Evolutionary conservation across 2,113 vertebrate genomes (phyloP).

Genomic region (Macaca nemestrina): DNA sequence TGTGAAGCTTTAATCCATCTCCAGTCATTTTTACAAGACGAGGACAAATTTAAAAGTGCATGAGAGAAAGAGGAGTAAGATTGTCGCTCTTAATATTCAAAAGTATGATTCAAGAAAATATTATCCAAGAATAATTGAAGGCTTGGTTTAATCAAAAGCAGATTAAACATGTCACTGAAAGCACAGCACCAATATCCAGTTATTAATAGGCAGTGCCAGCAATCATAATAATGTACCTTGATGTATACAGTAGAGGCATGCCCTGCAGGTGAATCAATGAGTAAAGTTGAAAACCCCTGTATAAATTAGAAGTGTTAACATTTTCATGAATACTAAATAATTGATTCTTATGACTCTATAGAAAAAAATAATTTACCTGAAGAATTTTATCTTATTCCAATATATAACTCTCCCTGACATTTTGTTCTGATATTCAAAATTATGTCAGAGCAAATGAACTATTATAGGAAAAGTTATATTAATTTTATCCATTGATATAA

Average conservation of each 20-base stretch:
- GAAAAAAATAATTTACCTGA: conserved; percentile 64
- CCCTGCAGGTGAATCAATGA: conserved; percentile 39
- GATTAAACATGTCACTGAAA: conserved; percentile 64
- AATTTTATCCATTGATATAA: conserved; percentile 63
- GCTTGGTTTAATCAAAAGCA: conserved; percentile 72
- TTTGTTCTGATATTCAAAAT: conserved; percentile 57
- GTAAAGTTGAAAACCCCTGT: conserved; percentile 44
- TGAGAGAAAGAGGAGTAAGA: not conserved
- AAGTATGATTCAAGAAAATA: conserved; percentile 55
- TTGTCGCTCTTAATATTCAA: conserved; percentile 36
- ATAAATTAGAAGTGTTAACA: conserved; percentile 65
- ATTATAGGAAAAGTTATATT: conserved; percentile 54
- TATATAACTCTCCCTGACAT: conserved; percentile 51
- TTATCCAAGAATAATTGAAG: conserved; percentile 60
- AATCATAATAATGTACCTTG: conserved; percentile 49
- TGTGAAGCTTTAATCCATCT: not conserved
- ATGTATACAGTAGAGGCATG: conserved; percentile 47
- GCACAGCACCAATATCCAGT: conserved; percentile 19
- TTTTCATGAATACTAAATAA: conserved; percentile 61
- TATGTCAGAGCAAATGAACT: conserved; percentile 51
- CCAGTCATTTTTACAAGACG: not conserved
- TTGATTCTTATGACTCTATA: conserved; percentile 31
- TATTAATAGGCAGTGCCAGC: conserved; percentile 56
- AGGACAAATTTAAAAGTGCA: not conserved
- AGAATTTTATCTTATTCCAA: conserved; percentile 60